These are phyloP conservation scores for Meles meles DNA, from an alignment of 2,113 vertebrate species.

Conservation along the genomic window DNA sequence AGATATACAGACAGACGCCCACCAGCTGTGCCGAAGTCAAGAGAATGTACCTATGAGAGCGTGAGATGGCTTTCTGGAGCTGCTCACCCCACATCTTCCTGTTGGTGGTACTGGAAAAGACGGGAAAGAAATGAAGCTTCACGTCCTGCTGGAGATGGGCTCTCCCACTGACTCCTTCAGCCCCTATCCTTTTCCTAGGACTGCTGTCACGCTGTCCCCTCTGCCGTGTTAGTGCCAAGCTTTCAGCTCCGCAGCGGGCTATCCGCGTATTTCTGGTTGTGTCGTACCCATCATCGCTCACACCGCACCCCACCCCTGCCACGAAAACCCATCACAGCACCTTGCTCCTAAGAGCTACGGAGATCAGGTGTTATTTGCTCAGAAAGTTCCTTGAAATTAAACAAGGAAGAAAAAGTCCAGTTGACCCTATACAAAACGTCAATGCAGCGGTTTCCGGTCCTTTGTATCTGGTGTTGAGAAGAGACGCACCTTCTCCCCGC, in stretches of 20 bases:
- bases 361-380: neutral
- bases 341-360: neutral
- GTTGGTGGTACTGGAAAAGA: constrained; percentile 85
- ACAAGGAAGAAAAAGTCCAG: neutral
- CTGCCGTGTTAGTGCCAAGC: rapidly evolving
- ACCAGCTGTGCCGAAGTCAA: constrained; percentile 87
- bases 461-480: neutral
- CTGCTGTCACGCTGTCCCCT: rapidly evolving
- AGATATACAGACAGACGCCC: constrained; percentile 88
- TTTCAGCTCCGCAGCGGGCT: rapidly evolving
- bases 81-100: constrained; percentile 88
- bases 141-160: rapidly evolving
- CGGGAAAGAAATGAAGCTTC: rapidly evolving
- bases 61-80: constrained; percentile 87
- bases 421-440: neutral
- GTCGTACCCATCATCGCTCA: neutral
- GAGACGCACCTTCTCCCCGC: neutral
- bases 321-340: neutral
- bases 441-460: neutral
- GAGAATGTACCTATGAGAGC: constrained; percentile 85
- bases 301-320: rapidly evolving
- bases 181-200: rapidly evolving
- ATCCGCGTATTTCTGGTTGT: rapidly evolving
- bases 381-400: neutral
- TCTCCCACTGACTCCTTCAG: rapidly evolving